Percentiles rank a stretch among this genome's conserved stretches.
phyloP scores from a whole-genome alignment of 2,797 vertebrate genomes.

The Eidolon dupreanum region DNA sequence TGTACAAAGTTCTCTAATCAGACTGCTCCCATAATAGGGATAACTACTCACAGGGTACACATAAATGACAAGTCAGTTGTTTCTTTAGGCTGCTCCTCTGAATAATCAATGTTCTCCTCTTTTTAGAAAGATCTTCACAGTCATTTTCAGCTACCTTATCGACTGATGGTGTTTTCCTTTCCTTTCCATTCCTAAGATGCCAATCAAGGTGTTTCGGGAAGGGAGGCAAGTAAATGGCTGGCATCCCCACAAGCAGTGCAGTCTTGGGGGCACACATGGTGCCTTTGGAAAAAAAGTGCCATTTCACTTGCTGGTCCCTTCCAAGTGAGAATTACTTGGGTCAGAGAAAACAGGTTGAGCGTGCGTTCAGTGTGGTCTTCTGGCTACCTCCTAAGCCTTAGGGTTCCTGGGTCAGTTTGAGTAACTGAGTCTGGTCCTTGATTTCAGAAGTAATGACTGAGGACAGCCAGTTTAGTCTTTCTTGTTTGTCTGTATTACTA shows the following conservation, averaged over 20 bases:
- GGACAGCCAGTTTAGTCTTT: not conserved
- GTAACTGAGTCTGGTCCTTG: not conserved
- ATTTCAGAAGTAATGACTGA: not conserved
- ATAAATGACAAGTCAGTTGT: not conserved
- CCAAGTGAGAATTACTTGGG: not conserved
- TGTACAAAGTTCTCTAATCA: not conserved
- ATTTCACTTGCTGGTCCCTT: not conserved
- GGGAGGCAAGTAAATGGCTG: not conserved
- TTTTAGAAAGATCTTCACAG: not conserved
- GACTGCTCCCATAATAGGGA: not conserved
- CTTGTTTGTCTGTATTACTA: not conserved
- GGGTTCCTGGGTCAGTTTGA: not conserved
- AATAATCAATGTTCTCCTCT: not conserved
- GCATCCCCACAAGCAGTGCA: not conserved
- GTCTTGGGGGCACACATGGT: not conserved
- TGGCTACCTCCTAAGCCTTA: not conserved
- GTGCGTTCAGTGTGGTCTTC: not conserved
- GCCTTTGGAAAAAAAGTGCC: not conserved
- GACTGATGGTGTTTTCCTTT: not conserved
- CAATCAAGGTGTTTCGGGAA: not conserved
- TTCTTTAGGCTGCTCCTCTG: not conserved
- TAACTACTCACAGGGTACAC: not conserved
- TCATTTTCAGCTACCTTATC: not conserved
- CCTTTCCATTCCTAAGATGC: not conserved
- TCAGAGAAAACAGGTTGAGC: not conserved